Evolutionary conservation across 2,888 invertebrate species (phyloP).

Genomic region (Drosophila algonquin): DNA sequence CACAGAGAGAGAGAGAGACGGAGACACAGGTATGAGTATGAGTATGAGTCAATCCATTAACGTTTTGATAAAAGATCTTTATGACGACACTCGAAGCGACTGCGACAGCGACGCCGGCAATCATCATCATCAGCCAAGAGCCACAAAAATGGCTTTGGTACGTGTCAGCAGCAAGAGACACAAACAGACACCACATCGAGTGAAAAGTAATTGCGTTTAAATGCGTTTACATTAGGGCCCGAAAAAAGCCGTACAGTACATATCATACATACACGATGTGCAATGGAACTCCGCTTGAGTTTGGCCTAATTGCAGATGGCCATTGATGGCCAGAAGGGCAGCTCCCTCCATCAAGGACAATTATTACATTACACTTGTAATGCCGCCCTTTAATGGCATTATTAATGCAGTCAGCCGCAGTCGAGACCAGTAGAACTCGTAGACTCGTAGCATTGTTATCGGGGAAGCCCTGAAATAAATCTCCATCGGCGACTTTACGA

Average conservation of each 20-base stretch:
- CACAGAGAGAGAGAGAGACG: conserved; percentile 18
- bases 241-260: conserved; percentile 7
- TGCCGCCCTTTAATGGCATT: conserved; percentile 72
- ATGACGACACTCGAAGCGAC: conserved; percentile 81
- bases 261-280: conserved; percentile 45
- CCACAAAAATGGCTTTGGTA: conserved; percentile 67
- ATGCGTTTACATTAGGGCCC: conserved; percentile 76
- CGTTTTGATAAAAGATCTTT: conserved; percentile 81
- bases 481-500: conserved; percentile 73
- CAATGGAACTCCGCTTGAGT: conserved; percentile 43
- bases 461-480: conserved; percentile 34
- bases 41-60: conserved; percentile 80
- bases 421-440: neutral
- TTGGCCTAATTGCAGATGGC: conserved; percentile 62
- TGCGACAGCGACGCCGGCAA: conserved; percentile 14
- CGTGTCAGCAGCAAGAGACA: conserved; percentile 62
- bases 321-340: conserved; percentile 13
- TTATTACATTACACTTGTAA: conserved; percentile 78
- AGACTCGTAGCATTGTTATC: neutral
- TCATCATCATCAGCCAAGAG: conserved; percentile 18
- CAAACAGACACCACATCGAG: conserved; percentile 40
- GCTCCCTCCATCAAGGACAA: conserved; percentile 72
- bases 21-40: conserved; percentile 8
- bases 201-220: conserved; percentile 80
- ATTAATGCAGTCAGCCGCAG: conserved; percentile 58